Base-by-base conservation (phyloP, 2,113 vertebrate species). In the Leptodactylus fuscus region DNA sequence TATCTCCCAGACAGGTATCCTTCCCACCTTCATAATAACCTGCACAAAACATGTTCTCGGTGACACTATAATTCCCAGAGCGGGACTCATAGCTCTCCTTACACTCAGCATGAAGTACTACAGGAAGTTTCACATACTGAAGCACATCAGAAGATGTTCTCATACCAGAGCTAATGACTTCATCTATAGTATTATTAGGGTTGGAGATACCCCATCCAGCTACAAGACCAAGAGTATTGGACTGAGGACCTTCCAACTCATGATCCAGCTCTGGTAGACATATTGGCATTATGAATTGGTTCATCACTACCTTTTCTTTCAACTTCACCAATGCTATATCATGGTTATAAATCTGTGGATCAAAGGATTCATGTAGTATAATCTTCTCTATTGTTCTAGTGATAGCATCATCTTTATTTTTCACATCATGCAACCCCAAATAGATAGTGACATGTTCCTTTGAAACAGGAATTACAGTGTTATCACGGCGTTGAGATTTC, bases 1-100 rank as follows among this genome's bases (percentile, higher is more conserved):
- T 99, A 88, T 99, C 98, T 34, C 98, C 98, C 46, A 98, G 83
- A 88, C 98, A 99, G 0, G 98, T 99, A 92, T 99, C 98, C 18
- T 93, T 94, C 13, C 98, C 98, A 0, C 98, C 98, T 84, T 97
- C 94, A 0, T 95, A 95, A 91, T 95, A 99, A 6, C 98, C 98
- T 0, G 98, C 98, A 0, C 98, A 99, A 94, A 99, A 99, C 98
- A 99, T 99, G 90, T 97, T 98, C 87, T 96, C 94, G 0, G 96
- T 99, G 89, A 99, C 96, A 0, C 97, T 99, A 91, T 99, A 99
- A 92, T 93, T 95, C 15, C 92, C 91, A 0, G 97, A 97, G 41
- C 97, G 96, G 0, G 97, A 97, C 60, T 96, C 91, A 0, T 99
- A 99, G 91, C 98, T 99, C 22, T 92, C 93, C 90, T 94, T 92